Base-by-base conservation (phyloP, 2,888 invertebrate genomes). In the Fragum whitleyi region DNA sequence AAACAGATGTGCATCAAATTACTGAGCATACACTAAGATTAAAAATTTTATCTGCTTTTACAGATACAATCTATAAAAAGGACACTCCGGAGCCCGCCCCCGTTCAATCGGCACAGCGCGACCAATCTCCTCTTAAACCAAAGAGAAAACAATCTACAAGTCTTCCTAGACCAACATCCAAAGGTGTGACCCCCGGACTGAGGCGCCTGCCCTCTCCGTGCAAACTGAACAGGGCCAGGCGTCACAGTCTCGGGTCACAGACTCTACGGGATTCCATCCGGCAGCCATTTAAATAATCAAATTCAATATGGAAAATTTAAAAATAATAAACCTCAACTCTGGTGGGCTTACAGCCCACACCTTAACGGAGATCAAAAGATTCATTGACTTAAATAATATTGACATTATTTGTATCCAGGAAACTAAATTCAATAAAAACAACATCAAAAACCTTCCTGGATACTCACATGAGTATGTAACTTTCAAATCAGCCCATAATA, bases 361-460 rank as follows among this genome's bases (percentile, higher is more conserved):
- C 28, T 14, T 28, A 26, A 26, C 57, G 7, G 57, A 57, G 19
- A 23, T 57, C 16, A 57, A 57, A 23, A 23, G 26, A 11, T 57
- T 57, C 26, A 23, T 47, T 5, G 47, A 47, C 2, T 9, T 3
- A 14, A 57, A 57, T 23, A 7, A 28, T 57, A 57, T 62, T 19
- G n/a, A 62, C 9, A 32, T 62, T n/a, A 32, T 62, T n/a, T 62
- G 62, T 62, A 32, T 62, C 62, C 62, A 62, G 62, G 62, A 32
- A 62, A 32, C 62, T 5, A 29, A 36, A 32, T 62, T 62, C 32
- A 32, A 32, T 28, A 9, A 11, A 29, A 32, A 19, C 11, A 32
- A 14, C 16, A 36, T 28, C 28, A 29, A 32, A n/a, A 36, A 32
- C 16, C 6, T 62, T 5, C 21, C 62, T 36, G 62, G 62, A 36